A percentile compares a stretch with the other conserved stretches of the same genome.
Conservation (phyloP, 2,797 vertebrate genomes). For the Notamacropus eugenii region DNA sequence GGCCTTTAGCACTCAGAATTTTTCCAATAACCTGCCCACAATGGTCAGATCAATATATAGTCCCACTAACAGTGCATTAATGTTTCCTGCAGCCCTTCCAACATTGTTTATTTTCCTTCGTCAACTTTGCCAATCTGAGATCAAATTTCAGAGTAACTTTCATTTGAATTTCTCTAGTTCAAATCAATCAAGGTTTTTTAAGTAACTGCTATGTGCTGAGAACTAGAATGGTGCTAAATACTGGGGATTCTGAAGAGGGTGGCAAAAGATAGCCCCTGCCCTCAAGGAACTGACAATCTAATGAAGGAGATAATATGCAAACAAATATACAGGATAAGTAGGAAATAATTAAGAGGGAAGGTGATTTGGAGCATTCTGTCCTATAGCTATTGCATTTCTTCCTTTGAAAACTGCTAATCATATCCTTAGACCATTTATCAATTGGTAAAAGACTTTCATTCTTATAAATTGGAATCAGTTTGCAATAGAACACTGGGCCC, state of each 20-base stretch:
- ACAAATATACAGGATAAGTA: background rate
- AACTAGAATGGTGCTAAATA: background rate
- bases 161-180: background rate
- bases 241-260: background rate
- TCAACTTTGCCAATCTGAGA: background rate
- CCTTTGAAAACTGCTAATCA: background rate
- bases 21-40: background rate
- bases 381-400: background rate
- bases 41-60: background rate
- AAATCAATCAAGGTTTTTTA: background rate
- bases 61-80: background rate
- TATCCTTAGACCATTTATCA: background rate
- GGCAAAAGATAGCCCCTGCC: background rate
- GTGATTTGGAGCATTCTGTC: background rate
- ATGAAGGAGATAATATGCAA: background rate
- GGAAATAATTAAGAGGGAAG: background rate
- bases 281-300: background rate
- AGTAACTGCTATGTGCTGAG: background rate
- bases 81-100: background rate
- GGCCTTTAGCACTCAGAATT: background rate
- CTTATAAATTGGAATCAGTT: background rate
- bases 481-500: background rate
- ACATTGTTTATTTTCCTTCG: background rate
- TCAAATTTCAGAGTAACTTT: background rate
- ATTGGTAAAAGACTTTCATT: background rate